Evolutionary conservation across 1,140 invertebrate species (phyloP), one percentile per base, ranked within the genome.

Genomic region (Drosophila mojavensis): DNA sequence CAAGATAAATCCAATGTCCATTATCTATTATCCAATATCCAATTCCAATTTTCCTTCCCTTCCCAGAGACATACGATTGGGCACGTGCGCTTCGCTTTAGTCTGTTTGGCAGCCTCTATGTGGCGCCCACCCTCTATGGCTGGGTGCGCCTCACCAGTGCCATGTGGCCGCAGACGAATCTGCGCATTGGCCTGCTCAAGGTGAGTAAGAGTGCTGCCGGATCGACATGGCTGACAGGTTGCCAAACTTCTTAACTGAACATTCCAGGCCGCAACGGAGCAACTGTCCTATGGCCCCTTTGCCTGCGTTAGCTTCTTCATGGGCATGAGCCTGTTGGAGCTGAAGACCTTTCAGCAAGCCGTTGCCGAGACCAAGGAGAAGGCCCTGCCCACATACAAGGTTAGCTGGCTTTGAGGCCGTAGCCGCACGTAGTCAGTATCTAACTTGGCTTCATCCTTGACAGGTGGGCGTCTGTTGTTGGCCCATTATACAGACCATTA

Each of bases 301-400:
- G 96, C 96, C 54, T 95, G 97, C 93, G 94, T 94, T 66, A 96
- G 95, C 80, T 97, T 97, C 84, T 97, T 96, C 89, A 96, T 96
- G 93, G 94, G 95, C 36, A 97, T 97, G 94, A 96, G 94, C 90
- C 80, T 97, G 33, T 86, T 97, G 55, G 96, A 97, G 94, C 93
- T 94, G 17, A 96, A 96, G 93, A 94, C 94, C 28, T 79, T 96
- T 36, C 79, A 94, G 63, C 94, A 95, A 83, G 95, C 95, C 53
- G 84, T 94, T 51, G 92, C 94, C 30, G 96, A 97, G 94, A 94
- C 96, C 1, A 94, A 94, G 91, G 93, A 94, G 58, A 97, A 97
- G 93, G 96, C 97, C 76, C 93, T 94, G 85, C 96, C 96, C 36
- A 97, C 96, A 9, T 97, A 96, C 75, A 96, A 96, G 93, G 97